Evolutionary conservation across 2,113 vertebrate species (phyloP), one percentile per base, ranked within the genome.

Genomic region (Piaya cayana): DNA sequence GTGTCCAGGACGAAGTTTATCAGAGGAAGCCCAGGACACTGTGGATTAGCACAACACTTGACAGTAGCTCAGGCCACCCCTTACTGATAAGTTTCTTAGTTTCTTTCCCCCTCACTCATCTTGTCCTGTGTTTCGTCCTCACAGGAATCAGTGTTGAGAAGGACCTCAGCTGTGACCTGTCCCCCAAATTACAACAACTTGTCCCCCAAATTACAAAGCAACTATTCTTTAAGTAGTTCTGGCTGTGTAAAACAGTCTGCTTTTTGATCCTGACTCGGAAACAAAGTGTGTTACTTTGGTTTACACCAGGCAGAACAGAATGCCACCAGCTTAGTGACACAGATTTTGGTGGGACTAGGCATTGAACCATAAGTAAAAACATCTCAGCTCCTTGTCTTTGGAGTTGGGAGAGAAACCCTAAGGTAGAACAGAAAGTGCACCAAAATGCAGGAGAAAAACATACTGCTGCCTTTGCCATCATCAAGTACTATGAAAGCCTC

Each of bases 31-130:
- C 83, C 85, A 18, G 93, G 96, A 97, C 84, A 89, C 90, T 58
- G 93, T 1, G 94, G 95, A 97, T 97, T 98, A 97, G 77, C 96
- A 96, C 92, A 97, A 74, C 96, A 95, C 96, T 98, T 97, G 94
- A 95, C 86, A 86, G 6, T 84, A 87, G 85, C 82, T 94, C 86
- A 86, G 96, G 42, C 91, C 77, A 25, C 96, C 96, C 94, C 4
- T n/a, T 45, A 34, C 77, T 91, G 98, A 93, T 97, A 97, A 97
- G 47, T 72, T 84, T 62, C 82, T 86, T 67, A 84, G 71, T 83
- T 90, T 75, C 75, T 91, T 93, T 74, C 55, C 26, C 49, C 53
- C 45, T 86, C 49, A 15, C 55, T 82, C 37, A 56, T 26, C 30
- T 53, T 55, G 71, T 80, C 68, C 75, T 72, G 32, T 1, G 1